phyloP scores from a whole-genome alignment of 2,888 invertebrate genomes.

The Creontiades dilutus region DNA sequence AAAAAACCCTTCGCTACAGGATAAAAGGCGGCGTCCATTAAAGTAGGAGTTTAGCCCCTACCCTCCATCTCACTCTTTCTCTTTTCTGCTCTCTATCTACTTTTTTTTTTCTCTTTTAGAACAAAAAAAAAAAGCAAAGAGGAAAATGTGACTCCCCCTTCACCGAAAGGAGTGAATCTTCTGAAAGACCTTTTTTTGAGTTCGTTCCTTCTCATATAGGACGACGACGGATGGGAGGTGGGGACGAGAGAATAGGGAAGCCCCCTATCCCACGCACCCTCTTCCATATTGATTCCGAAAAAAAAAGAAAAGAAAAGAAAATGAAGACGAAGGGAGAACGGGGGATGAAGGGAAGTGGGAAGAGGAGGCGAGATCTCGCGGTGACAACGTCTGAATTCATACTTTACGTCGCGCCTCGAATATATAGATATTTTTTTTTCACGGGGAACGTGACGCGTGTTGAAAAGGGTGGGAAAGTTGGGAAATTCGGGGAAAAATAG shows the following conservation, averaged over 20 bases:
- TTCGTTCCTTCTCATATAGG: background rate
- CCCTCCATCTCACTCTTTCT: background rate
- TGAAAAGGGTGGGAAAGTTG: background rate
- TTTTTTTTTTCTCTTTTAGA: background rate
- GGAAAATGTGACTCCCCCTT: background rate
- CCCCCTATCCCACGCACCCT: constrained; percentile 7
- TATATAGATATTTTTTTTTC: background rate
- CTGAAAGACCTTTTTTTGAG: background rate
- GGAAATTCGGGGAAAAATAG: background rate
- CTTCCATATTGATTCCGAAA: constrained; percentile 11
- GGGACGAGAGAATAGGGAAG: background rate
- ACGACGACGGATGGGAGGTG: background rate
- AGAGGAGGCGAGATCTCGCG: background rate
- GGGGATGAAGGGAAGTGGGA: background rate
- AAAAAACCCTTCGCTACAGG: background rate
- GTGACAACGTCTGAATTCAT: background rate
- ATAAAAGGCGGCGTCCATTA: background rate
- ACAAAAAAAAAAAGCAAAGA: background rate
- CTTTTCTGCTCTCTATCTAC: background rate
- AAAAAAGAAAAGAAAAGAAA: background rate
- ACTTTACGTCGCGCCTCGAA: constrained; percentile 4
- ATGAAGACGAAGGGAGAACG: background rate
- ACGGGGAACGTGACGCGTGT: background rate
- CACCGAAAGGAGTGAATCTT: background rate
- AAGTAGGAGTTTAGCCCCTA: background rate